Base-by-base conservation (phyloP, 1,140 invertebrate species). In the Wasmannia auropunctata region DNA sequence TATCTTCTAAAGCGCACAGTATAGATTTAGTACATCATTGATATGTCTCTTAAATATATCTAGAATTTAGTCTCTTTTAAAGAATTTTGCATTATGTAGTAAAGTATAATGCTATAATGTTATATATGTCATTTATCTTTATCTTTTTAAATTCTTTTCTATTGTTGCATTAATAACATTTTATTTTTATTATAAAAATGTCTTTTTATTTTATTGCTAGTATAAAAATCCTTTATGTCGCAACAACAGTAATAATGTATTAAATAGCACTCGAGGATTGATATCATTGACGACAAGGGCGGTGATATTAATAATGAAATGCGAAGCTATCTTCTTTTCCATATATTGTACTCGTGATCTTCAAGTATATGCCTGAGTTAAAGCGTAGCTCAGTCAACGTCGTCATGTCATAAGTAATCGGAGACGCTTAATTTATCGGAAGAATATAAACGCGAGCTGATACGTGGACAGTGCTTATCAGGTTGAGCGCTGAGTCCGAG, bases 341-440 rank as follows among this genome's bases (percentile, higher is more conserved):
- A 7, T 22, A 43, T 31, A 6, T 31, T 16, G 10, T 16, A 43
- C 22, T n/a, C 4, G 11, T n/a, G 7, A 22, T 56, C 22, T 70
- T 56, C 6, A 22, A 40, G n/a, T n/a, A 40, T 8, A 25, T 49
- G 34, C 22, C n/a, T 69, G 6, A 37, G 46, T 58, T 83, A 65
- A 67, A 67, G 49, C 56, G n/a, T 31, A 37, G 43, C 75, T 62
- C 43, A 37, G 51, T 80, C 77, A 69, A 70, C 19, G 51, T 70
- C 37, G 19, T 43, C 16, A 14, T 22, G 16, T 3, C 37, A 65
- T 70, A 56, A 40, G 43, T 63, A 60, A 51, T 34, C 6, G 16
- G 65, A 86, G 58, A 49, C 28, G 86, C 31, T 84, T 90, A 87
- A 91, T 90, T 88, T 88, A 86, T 90, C 72, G 86, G 56, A 91